phyloP scores from a whole-genome alignment of 2,797 vertebrate species.

The Spondyliosoma cantharus region DNA sequence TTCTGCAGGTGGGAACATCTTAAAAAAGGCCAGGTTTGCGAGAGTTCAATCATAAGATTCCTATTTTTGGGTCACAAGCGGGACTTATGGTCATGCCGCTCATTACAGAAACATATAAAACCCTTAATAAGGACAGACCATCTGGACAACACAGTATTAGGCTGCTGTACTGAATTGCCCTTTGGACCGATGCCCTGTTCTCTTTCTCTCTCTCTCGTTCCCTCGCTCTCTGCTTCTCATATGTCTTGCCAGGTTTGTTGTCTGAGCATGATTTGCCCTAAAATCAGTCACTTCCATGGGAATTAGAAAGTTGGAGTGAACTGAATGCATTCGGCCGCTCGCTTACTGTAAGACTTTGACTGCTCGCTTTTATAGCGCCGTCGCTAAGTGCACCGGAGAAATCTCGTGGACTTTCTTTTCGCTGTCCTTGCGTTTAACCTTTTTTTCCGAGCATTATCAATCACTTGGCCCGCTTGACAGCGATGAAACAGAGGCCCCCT shows the following conservation, averaged over 20 bases:
- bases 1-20: conserved; percentile 7
- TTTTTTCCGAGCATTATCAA: conserved; percentile 48
- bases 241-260: conserved; percentile 74
- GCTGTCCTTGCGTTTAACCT: conserved; percentile 44
- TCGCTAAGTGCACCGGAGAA: background rate
- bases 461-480: conserved; percentile 22
- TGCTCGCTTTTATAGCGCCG: conserved; percentile 23
- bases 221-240: conserved; percentile 52
- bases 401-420: conserved; percentile 18
- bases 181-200: conserved; percentile 68
- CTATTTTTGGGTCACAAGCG: conserved; percentile 58
- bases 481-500: conserved; percentile 41
- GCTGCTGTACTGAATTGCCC: conserved; percentile 68
- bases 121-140: conserved; percentile 75
- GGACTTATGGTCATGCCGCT: conserved; percentile 50
- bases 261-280: conserved; percentile 66
- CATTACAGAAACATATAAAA: conserved; percentile 69
- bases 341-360: conserved; percentile 26
- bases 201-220: conserved; percentile 26
- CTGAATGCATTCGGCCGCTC: conserved; percentile 37
- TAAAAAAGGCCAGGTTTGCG: conserved; percentile 33
- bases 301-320: conserved; percentile 57
- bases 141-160: conserved; percentile 73
- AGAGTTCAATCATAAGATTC: conserved; percentile 38
- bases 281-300: conserved; percentile 64